Conservation (phyloP, 2,888 invertebrate species). For the Metellina segmentata region DNA sequence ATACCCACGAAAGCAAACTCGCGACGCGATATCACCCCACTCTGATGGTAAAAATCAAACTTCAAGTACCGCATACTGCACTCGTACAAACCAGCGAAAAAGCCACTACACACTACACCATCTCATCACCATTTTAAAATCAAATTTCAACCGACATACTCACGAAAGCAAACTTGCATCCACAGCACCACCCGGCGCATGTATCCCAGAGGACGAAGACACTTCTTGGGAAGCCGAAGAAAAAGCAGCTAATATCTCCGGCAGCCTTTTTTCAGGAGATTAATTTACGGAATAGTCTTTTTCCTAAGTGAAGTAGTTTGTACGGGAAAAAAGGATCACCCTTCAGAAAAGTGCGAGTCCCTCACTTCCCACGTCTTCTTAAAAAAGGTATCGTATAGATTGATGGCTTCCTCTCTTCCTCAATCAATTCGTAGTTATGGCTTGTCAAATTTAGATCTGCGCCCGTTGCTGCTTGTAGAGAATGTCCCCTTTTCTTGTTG, state of each 20-base stretch:
- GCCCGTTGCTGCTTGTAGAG: constrained; percentile 8
- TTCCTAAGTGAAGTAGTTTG: constrained; percentile 22
- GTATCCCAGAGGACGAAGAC: background rate
- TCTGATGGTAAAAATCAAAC: too few relatives aligned
- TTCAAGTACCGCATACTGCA: too few relatives aligned
- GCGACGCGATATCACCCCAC: too few relatives aligned
- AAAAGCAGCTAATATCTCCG: background rate
- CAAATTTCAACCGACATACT: too few relatives aligned
- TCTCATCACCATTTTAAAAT: too few relatives aligned
- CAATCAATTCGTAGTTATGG: constrained; percentile 70
- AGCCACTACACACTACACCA: too few relatives aligned
- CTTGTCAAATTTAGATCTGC: constrained; percentile 71
- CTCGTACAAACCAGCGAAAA: too few relatives aligned
- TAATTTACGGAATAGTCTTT: constrained; percentile 39
- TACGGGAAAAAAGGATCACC: background rate
- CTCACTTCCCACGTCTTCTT: constrained; percentile 12
- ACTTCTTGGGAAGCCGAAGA: background rate
- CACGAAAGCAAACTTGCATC: background rate
- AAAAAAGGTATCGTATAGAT: constrained; percentile 63
- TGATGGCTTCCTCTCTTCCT: constrained; percentile 43
- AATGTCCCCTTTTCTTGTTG: constrained; percentile 43
- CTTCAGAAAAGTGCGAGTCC: constrained; percentile 27
- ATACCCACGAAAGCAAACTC: too few relatives aligned
- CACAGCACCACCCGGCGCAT: background rate
- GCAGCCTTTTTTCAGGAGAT: background rate